Conservation (phyloP, 1,140 invertebrate genomes). For the Saccostrea echinata region DNA sequence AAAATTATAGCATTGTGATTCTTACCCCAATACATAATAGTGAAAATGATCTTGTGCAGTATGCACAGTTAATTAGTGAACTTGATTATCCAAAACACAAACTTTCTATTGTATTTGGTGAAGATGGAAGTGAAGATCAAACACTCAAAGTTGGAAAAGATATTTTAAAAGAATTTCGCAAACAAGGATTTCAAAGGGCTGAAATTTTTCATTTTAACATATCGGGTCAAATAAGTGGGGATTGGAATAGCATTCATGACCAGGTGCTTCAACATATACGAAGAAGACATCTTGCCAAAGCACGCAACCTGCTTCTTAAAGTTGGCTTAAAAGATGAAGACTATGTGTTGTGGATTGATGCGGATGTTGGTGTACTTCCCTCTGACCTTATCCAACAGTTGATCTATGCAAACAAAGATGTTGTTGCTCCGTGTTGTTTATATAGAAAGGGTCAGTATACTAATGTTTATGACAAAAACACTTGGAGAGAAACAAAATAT, state of each 20-base stretch:
- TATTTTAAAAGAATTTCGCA: constrained; percentile 60
- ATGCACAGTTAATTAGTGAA: constrained; percentile 64
- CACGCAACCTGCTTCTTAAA: constrained; percentile 70
- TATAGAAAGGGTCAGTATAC: constrained; percentile 59
- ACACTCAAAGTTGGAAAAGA: constrained; percentile 64
- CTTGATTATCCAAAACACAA: constrained; percentile 71
- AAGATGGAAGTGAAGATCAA: constrained; percentile 73
- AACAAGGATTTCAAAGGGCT: constrained; percentile 64
- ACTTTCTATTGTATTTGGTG: constrained; percentile 74
- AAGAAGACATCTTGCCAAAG: constrained; percentile 71
- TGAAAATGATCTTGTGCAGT: constrained; percentile 61
- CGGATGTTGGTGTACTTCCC: constrained; percentile 71
- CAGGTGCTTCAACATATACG: constrained; percentile 63
- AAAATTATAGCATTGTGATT: constrained; percentile 68
- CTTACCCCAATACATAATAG: constrained; percentile 75
- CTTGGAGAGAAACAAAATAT: constrained; percentile 74
- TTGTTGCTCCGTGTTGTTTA: constrained; percentile 72
- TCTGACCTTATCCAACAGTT: constrained; percentile 73
- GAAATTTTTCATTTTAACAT: constrained; percentile 67
- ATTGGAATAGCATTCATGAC: constrained; percentile 65
- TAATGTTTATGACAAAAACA: constrained; percentile 75
- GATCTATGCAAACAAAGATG: constrained; percentile 69
- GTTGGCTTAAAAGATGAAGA: constrained; percentile 63
- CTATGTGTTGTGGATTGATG: constrained; percentile 77
- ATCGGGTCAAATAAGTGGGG: constrained; percentile 61